Base-by-base conservation (phyloP, 2,888 invertebrate genomes). In the Buathra laborator region DNA sequence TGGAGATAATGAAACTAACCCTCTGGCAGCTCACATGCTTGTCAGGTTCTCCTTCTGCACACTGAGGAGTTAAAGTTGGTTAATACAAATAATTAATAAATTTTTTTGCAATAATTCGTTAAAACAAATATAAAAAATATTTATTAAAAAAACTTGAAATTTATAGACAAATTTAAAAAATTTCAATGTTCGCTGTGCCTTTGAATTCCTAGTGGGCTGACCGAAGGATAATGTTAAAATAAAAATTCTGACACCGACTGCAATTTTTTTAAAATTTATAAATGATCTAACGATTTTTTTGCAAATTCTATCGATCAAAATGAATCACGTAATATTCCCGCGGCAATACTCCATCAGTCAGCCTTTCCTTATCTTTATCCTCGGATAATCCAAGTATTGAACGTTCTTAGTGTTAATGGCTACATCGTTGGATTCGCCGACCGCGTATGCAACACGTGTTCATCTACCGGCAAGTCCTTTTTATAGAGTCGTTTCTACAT, bases 361-460 rank as follows among this genome's bases (percentile, higher is more conserved):
- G n/a, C 37, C 29, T n/a, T 64, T 32, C 32, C 46, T 48, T 48
- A 66, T 76, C 43, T 76, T 56, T 76, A 44, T 53, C 51, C 43
- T 24, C 67, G 66, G 53, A 67, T 43, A 32, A 75, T 64, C 62
- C 10, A 44, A 43, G n/a, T 53, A 51, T 53, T 66, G 37, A 76
- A 51, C 51, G 51, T 56, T 76, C 67, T 53, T 51, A 48, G 78
- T 64, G 78, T 79, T 79, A 79, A 79, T 79, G 48, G 44, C 62
- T 51, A 64, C 46, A 71, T 32, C 70, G 19, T 79, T 70, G 62
- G 14, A 62, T 46, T 19, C 51, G 70, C 16, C 37, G 78, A 29
- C 19, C 48, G 70, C 46, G 51, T 44, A 46, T 74, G 62, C 46
- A 76, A 64, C 78, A 64, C 78, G 78, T 71, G 78, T 48, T 14